Conservation (phyloP, 2,888 invertebrate genomes). For the Pheosia gnoma region DNA sequence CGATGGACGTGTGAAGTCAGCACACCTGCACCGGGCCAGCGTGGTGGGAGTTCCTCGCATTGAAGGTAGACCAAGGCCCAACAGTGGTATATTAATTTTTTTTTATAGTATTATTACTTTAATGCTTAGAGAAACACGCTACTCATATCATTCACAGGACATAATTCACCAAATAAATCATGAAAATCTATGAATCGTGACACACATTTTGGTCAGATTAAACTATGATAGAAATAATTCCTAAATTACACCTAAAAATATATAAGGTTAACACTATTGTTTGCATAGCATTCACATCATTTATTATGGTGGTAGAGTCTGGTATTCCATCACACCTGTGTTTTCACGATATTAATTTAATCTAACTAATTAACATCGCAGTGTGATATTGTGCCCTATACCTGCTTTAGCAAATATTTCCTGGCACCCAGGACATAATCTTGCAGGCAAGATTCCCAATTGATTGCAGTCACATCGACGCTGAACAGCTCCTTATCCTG, state of each 20-base stretch:
- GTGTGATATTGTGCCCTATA: conserved; percentile 7
- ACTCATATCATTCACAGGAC: no score
- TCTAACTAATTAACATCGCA: conserved; percentile 13
- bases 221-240: neutral
- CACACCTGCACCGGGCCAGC: no score
- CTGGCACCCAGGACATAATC: conserved; percentile 33
- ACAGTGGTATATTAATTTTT: no score
- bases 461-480: conserved; percentile 35
- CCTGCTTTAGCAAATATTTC: conserved; percentile 26
- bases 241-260: neutral
- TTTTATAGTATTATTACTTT: no score
- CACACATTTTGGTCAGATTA: neutral
- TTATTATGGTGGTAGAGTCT: neutral
- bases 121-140: no score
- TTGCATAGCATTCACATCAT: neutral
- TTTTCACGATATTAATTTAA: neutral
- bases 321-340: neutral
- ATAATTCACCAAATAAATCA: no score
- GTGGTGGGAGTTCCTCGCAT: no score
- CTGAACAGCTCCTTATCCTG: conserved; percentile 36
- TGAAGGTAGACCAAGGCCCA: no score
- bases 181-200: neutral
- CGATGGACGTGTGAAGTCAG: no score
- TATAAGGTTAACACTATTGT: neutral
- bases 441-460: conserved; percentile 38